These are phyloP conservation scores for Oreochromis grahami DNA, from an alignment of 2,797 vertebrate species.

Conservation along the genomic window DNA sequence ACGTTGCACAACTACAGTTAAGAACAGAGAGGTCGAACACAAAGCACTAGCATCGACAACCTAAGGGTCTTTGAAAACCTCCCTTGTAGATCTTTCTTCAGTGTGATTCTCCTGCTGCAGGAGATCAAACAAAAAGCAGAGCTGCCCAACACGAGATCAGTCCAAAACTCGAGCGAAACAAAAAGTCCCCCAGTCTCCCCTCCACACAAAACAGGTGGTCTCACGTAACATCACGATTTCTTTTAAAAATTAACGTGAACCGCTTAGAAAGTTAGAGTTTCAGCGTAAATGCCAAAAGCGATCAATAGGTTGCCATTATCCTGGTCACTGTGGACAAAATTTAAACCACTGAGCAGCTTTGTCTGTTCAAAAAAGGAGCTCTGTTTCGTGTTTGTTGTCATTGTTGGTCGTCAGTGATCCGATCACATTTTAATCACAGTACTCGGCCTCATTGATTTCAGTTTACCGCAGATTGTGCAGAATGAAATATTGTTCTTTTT, in stretches of 20 bases:
- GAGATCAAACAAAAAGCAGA: conserved; percentile 42
- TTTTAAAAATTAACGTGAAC: conserved; percentile 31
- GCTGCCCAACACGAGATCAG: conserved; percentile 14
- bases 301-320: conserved; percentile 58
- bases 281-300: conserved; percentile 23
- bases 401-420: conserved; percentile 62
- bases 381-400: conserved; percentile 60
- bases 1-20: conserved; percentile 51
- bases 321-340: conserved; percentile 33
- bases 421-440: conserved; percentile 67
- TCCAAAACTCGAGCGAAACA: conserved; percentile 1
- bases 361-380: conserved; percentile 44
- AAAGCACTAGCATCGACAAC: conserved; percentile 44
- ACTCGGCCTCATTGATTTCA: conserved; percentile 73
- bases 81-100: conserved; percentile 31
- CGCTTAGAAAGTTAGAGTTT: conserved; percentile 35
- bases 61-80: conserved; percentile 58
- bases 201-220: neutral
- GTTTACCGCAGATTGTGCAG: conserved; percentile 65
- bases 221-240: neutral
- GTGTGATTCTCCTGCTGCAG: conserved; percentile 24
- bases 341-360: conserved; percentile 54
- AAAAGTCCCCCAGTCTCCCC: neutral
- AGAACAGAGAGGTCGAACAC: conserved; percentile 56
- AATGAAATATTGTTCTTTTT: conserved; percentile 63